Evolutionary conservation across 2,888 invertebrate species (phyloP), one percentile per base, ranked within the genome.

Genomic region (Thera obeliscata): DNA sequence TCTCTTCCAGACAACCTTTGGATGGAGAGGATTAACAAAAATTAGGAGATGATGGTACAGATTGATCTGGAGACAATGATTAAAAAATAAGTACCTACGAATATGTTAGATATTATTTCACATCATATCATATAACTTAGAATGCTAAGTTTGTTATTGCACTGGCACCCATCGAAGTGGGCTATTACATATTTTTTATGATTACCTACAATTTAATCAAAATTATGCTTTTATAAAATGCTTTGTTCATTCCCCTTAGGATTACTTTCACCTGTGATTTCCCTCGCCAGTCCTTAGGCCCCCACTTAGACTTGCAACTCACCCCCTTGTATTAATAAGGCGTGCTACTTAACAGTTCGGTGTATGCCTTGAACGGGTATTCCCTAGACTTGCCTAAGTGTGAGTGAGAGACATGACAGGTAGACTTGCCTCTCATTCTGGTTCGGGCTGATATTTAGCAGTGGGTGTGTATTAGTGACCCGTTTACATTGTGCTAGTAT

Each of bases 221-320:
- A 46, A 46, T 46, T 46, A 46, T 46, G 6, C 43, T 43, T 6
- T 6, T 38, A 6, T 38, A 43, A 50, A 50, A 50, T 33, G 35
- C 56, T 46, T n/a, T 58, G 55, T 56, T 49, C 48, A 35, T 11
- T 43, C 50, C 43, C 43, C 3, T 36, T 48, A 12, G 72, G 72
- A 75, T 78, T 77, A 80, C 84, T 84, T 85, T 86, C 82, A 82
- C 81, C 78, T 84, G 82, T 84, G 85, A 89, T 88, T 89, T 89
- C 89, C 89, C 88, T 71, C 69, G 85, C 80, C 81, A 76, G 79
- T 79, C 71, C 78, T 80, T 74, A 78, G 71, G 76, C 75, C 66
- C 71, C 71, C 67, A 66, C 67, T 64, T 66, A 69, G 64, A 57
- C 61, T 66, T 65, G 56, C 55, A 56, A 67, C 62, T 63, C 49